Evolutionary conservation across 1,140 invertebrate species (phyloP).

Genomic region (Ips nitidus): DNA sequence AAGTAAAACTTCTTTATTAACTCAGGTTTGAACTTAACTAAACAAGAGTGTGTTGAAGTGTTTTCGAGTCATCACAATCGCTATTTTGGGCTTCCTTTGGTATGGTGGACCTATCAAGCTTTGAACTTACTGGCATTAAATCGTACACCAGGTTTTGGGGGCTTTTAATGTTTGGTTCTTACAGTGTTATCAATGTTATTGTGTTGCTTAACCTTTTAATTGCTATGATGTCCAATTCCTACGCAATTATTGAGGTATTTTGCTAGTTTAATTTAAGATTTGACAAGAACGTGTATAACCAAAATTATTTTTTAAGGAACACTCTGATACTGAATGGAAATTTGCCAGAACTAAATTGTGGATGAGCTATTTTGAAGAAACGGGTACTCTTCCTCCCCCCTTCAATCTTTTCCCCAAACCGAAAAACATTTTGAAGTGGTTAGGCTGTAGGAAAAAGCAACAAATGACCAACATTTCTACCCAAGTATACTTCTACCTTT

Average conservation of each 20-base stretch:
- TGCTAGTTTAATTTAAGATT: slow-evolving; percentile 8
- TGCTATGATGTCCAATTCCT: slow-evolving; percentile 91
- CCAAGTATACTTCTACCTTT: slow-evolving; percentile 52
- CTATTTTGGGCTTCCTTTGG: slow-evolving; percentile 91
- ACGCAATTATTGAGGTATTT: slow-evolving; percentile 70
- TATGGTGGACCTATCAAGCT: slow-evolving; percentile 76
- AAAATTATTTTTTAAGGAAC: slow-evolving; percentile 36
- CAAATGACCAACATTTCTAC: slow-evolving; percentile 67
- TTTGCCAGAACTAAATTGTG: slow-evolving; percentile 85
- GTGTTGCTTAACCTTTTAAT: slow-evolving; percentile 84
- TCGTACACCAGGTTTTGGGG: slow-evolving; percentile 80
- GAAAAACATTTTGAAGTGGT: slow-evolving; percentile 66
- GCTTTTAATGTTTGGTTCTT: slow-evolving; percentile 78
- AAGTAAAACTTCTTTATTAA: slow-evolving; percentile 52
- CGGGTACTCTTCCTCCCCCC: slow-evolving; percentile 77
- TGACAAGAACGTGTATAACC: neutral
- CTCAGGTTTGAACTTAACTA: slow-evolving; percentile 3
- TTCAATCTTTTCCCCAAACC: slow-evolving; percentile 82
- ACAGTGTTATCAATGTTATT: slow-evolving; percentile 83
- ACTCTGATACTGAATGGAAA: slow-evolving; percentile 67
- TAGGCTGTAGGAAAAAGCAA: slow-evolving; percentile 68
- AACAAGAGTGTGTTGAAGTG: slow-evolving; percentile 57
- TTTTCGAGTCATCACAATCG: slow-evolving; percentile 89
- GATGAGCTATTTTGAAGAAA: slow-evolving; percentile 91
- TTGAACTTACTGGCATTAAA: slow-evolving; percentile 76